Conservation (phyloP, 2,888 invertebrate genomes). For the Acanthosepion lycidas region DNA sequence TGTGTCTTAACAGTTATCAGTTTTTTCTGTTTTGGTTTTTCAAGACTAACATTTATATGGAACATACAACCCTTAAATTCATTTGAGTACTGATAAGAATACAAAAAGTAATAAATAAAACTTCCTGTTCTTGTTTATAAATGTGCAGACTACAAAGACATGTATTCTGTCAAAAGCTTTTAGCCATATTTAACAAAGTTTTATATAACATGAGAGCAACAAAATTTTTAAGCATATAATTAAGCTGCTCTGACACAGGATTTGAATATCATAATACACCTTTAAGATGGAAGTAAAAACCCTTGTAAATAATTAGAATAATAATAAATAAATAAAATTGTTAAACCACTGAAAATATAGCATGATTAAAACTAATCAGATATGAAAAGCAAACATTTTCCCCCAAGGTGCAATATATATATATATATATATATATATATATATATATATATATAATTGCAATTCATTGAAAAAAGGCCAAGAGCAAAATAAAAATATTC, state of each 20-base stretch:
- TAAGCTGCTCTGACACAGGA: neutral
- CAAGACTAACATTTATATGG: no score
- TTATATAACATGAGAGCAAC: neutral
- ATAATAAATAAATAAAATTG: neutral
- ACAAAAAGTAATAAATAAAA: no score
- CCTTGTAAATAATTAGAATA: no score
- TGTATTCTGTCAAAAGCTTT: neutral
- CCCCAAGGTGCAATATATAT: neutral
- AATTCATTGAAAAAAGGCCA: neutral
- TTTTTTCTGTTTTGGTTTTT: no score
- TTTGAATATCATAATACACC: no score
- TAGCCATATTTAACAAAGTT: neutral
- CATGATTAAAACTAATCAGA: neutral
- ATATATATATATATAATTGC: neutral
- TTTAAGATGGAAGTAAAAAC: neutral
- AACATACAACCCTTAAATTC: no score
- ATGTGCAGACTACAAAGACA: neutral
- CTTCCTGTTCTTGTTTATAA: no score
- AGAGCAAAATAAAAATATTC: constrained; percentile 16
- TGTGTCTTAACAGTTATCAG: no score
- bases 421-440: neutral
- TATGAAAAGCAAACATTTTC: neutral
- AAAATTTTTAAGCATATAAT: neutral
- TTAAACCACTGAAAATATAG: neutral
- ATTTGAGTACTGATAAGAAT: no score